Conservation (phyloP, 2,888 invertebrate species). For the Leptothorax acervorum region DNA sequence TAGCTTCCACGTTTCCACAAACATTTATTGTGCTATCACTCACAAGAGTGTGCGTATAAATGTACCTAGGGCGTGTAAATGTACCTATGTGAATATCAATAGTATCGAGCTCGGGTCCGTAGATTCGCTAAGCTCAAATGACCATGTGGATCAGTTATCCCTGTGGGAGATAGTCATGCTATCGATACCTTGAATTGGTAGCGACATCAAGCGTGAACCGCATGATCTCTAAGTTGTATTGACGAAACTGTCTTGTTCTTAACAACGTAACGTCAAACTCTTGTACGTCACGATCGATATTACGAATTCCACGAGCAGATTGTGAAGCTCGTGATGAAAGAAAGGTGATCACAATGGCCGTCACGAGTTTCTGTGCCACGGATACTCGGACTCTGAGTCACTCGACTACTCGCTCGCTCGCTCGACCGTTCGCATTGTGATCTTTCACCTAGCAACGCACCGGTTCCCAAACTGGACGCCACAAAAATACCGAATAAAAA, state of each 20-base stretch:
- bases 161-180: neutral
- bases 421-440: slow-evolving; percentile 61
- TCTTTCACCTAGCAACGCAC: slow-evolving; percentile 75
- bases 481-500: neutral
- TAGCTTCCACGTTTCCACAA: neutral
- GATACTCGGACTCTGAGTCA: slow-evolving; percentile 73
- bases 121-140: neutral
- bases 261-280: slow-evolving; percentile 22
- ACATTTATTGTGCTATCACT: neutral
- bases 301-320: slow-evolving; percentile 48
- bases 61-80: neutral
- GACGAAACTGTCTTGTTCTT: neutral
- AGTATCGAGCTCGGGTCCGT: neutral
- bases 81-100: no score
- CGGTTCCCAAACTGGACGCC: slow-evolving; percentile 58
- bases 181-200: neutral
- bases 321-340: slow-evolving; percentile 55
- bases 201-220: neutral
- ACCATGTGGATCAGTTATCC: neutral
- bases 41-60: neutral
- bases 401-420: slow-evolving; percentile 51
- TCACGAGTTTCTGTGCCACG: slow-evolving; percentile 69
- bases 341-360: slow-evolving; percentile 56
- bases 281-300: slow-evolving; percentile 31
- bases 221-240: slow-evolving; percentile 10